Evolutionary conservation across 2,888 invertebrate genomes (phyloP).

Genomic region (Altica lythri): DNA sequence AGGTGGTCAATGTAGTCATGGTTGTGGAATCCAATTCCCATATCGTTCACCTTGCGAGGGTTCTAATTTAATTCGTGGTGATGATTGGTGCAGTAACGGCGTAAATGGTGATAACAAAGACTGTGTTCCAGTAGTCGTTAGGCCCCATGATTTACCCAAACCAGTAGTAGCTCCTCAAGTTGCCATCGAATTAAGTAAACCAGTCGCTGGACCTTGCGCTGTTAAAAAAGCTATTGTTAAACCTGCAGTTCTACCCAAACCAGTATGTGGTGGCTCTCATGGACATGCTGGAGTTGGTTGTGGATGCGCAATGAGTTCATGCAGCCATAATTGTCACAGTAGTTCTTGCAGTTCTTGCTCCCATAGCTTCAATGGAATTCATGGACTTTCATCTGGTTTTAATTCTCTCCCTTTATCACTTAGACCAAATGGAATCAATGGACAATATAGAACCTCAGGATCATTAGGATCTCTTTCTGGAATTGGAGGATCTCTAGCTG

Average conservation of each 20-base stretch:
- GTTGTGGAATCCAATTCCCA: constrained; percentile 17
- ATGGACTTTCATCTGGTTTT: too few relatives aligned
- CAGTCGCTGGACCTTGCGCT: constrained; percentile 48
- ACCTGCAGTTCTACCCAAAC: constrained; percentile 51
- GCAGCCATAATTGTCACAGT: neutral
- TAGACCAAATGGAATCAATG: too few relatives aligned
- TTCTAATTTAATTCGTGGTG: neutral
- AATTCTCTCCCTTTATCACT: too few relatives aligned
- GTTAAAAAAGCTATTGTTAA: constrained; percentile 50
- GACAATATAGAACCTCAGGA: too few relatives aligned
- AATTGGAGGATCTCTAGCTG: neutral
- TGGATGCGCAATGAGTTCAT: neutral
- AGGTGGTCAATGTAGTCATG: neutral
- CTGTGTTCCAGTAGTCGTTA: constrained; percentile 47
- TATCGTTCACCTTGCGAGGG: neutral
- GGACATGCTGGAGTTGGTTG: constrained; percentile 27
- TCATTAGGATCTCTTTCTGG: too few relatives aligned
- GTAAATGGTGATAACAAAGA: constrained; percentile 10
- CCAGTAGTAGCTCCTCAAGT: constrained; percentile 28
- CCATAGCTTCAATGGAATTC: too few relatives aligned
- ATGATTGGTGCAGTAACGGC: constrained; percentile 13
- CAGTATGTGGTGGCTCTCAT: constrained; percentile 39
- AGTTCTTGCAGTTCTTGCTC: neutral
- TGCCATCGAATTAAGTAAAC: constrained; percentile 33
- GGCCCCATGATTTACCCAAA: constrained; percentile 47